Percentiles rank a stretch among this genome's conserved stretches.
phyloP scores from a whole-genome alignment of 2,113 vertebrate genomes.

The Brienomyrus longianalis region DNA sequence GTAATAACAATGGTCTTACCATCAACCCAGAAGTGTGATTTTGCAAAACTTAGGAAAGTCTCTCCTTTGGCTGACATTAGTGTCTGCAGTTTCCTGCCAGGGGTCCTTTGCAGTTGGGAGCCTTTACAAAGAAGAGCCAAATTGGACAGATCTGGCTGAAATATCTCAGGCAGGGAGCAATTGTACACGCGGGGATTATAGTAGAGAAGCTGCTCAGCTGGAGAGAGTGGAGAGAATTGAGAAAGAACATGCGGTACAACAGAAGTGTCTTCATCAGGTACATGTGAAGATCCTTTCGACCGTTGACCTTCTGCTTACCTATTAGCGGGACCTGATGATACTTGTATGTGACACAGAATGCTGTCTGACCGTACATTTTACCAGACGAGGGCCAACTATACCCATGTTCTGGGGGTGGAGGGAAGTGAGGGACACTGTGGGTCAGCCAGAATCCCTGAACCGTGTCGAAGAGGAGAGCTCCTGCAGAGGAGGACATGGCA shows the following conservation, averaged over 20 bases:
- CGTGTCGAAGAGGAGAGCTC: constrained; percentile 72
- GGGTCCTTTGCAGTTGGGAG: constrained; percentile 38
- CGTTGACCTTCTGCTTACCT: constrained; percentile 53
- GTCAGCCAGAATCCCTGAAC: constrained; percentile 83
- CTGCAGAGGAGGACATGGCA: constrained; percentile 45
- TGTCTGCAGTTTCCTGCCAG: constrained; percentile 42
- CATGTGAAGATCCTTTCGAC: constrained; percentile 11
- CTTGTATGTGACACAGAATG: constrained; percentile 73
- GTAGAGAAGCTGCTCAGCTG: constrained; percentile 73
- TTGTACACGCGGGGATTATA: constrained; percentile 77
- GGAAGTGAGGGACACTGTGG: constrained; percentile 82
- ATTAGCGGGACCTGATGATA: constrained; percentile 70
- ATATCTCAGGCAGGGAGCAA: constrained; percentile 70
- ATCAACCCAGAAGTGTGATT: constrained; percentile 70
- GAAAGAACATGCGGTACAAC: not conserved
- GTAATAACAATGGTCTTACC: constrained; percentile 58
- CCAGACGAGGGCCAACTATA: constrained; percentile 75
- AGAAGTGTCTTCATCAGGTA: not conserved
- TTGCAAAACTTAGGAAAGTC: constrained; percentile 77
- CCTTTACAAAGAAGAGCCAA: constrained; percentile 65
- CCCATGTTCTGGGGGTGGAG: constrained; percentile 69
- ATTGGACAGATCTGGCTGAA: constrained; percentile 57
- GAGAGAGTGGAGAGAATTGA: constrained; percentile 21
- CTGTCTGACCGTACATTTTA: constrained; percentile 67
- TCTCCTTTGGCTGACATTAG: constrained; percentile 68